Base-by-base conservation (phyloP, 2,888 invertebrate genomes). In the Nephrocerus scutellatus region DNA sequence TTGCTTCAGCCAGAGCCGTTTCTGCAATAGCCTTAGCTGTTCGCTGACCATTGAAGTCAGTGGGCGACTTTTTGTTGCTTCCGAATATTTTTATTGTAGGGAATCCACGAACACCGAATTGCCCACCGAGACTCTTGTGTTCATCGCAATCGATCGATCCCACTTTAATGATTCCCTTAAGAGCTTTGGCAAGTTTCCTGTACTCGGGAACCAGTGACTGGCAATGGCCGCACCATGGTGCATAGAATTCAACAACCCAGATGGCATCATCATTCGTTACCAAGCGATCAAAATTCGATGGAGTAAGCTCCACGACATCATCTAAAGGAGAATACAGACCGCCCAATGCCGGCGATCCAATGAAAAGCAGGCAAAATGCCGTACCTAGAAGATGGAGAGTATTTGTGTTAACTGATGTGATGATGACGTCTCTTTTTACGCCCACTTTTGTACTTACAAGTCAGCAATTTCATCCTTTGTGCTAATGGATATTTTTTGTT, bases 21-120 rank as follows among this genome's bases (percentile, higher is more conserved):
- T 95, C 91, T 15, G 88, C 82, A 53, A 98, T 76, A 10, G 78
- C 87, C 47, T 84, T 79, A 0, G 95, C 93, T 6, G 84, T 86
- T 57, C 97, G 76, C 32, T 77, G 77, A 0, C 92, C 92, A 59
- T 82, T 80, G 68, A 80, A 96, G 46, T 91, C 88, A 23, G 78
- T 79, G 5, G 93, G 90, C 44, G 79, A 80, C 34, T 75, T 75
- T 68, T 93, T 93, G 63, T 88, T 81, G 1, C 75, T 72, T 0
- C 84, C 86, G 66, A 98, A 96, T 30, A 98, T 81, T 68, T 97
- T 98, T 46, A 98, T 82, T 0, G 96, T 92, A 4, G 98, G 98
- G 66, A 95, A 98, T 33, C 97, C 95, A 50, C 76, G 72, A 22
- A 98, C 83, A 26, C 81, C 82, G 70, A 79, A 97, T 55, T 82